These are phyloP conservation scores for Epinotia nisella DNA, from an alignment of 2,888 invertebrate genomes.

Conservation along the genomic window DNA sequence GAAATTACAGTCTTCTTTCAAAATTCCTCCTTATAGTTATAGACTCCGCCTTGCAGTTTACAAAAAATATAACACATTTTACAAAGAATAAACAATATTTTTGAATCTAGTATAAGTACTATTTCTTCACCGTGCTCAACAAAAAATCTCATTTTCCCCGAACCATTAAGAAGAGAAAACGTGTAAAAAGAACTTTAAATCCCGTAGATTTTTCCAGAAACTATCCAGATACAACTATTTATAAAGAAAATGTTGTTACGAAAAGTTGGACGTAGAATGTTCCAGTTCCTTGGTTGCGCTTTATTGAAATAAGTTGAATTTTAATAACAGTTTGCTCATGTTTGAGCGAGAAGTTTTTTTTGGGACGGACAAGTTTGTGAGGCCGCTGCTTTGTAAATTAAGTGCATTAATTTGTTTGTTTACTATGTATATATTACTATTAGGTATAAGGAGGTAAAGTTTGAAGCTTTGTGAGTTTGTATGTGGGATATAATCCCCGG, in stretches of 20 bases:
- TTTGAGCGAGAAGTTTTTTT: constrained; percentile 16
- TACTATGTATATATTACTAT: not conserved
- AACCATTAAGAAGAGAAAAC: constrained; percentile 13
- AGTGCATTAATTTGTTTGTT: not conserved
- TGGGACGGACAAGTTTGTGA: constrained; percentile 3
- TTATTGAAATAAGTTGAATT: constrained; percentile 45
- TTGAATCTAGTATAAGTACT: not conserved
- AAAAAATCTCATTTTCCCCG: constrained; percentile 4
- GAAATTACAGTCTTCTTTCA: no score
- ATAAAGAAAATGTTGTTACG: constrained; percentile 52
- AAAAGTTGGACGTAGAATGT: constrained; percentile 45
- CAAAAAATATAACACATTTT: not conserved
- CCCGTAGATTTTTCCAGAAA: constrained; percentile 31
- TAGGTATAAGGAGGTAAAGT: no score
- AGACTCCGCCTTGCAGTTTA: no score
- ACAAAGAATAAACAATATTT: not conserved
- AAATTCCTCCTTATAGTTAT: no score
- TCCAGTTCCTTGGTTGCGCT: constrained; percentile 39
- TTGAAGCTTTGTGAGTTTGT: no score
- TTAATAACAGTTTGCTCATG: constrained; percentile 33
- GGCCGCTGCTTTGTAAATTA: not conserved
- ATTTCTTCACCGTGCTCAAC: not conserved
- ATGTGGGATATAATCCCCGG: no score
- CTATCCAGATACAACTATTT: constrained; percentile 50
- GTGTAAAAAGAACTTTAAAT: constrained; percentile 25